Base-by-base conservation (phyloP, 2,888 invertebrate species). In the Acleris emargana region DNA sequence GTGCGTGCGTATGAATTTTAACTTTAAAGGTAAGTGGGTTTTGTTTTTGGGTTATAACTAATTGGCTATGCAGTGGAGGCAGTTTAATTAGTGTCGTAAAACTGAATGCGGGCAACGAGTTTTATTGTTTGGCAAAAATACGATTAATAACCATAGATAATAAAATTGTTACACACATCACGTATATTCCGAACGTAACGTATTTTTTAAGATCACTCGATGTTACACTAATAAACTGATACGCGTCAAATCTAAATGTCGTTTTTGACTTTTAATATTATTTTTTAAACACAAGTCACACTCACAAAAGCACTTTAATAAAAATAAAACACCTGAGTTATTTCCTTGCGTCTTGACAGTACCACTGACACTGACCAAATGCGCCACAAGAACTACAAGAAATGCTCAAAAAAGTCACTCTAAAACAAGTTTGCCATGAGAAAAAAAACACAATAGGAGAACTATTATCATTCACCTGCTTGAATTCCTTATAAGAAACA, bases 1-100 rank as follows among this genome's bases (percentile, higher is more conserved):
- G 78, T 81, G 78, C 76, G 81, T 82, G 74, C 71, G 73, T 79
- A 80, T 83, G 82, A 82, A 85, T 84, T 82, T 85, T 80, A 84
- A 81, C 60, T 57, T 64, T 66, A 67, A 66, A 59, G 59, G 43
- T 62, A 63, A 63, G 62, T 50, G 57, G 50, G 42, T 67, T 58
- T 59, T 63, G 67, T 67, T 22, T 67, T 55, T 55, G 64, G 59
- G 64, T 60, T 42, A 47, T 22, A 32, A 50, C 55, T 66, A 60
- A 66, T 66, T 66, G 55, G 38, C 45, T 60, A 52, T 66, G 55
- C 55, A 45, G 59, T 43, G 50, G 50, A 17, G 53, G 54, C 1
- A 49, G 45, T 49, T 49, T 49, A 49, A 20, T 49, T 49, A 20
- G 20, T 49, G 17, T 49, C 18, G 18, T 49, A 20, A 49, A 49